Base-by-base conservation (phyloP, 2,888 invertebrate species). In the Phragmatobia fuliginosa region DNA sequence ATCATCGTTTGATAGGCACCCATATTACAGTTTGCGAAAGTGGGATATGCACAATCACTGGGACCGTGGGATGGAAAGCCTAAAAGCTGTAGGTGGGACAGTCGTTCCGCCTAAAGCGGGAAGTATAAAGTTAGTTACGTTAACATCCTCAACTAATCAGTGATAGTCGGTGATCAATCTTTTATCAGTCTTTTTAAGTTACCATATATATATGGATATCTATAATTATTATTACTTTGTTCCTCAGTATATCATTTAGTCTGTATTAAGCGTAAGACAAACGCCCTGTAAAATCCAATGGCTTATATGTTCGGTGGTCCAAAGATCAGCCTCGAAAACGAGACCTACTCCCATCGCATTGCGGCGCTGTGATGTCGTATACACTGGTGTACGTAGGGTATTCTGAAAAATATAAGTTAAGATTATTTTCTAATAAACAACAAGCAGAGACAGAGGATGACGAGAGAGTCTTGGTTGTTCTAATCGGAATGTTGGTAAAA, bases 241-340 rank as follows among this genome's bases (percentile, higher is more conserved):
- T 61, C 33, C 6, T 36, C 21, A n/a, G 14, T 21, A 45, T 45
- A 18, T 18, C 31, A 62, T 56, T 84, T 76, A 97, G 90, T 99
- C 98, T 0, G 97, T 97, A 90, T 99, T 99, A 84, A 99, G 96
- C 69, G 97, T 96, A 66, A 99, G 96, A 87, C 98, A 98, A 75
- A 98, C 98, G 18, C 98, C 98, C 90, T 98, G 98, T 63, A 99
- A 93, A 49, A 98, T 96, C 99, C 99, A 99, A 88, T 98, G 98
- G 86, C 98, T 98, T 76, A 95, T 93, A 88, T 99, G 98, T 85
- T 98, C 97, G 0, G 96, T 91, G 1, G 98, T 98, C 80, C 96
- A 96, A 67, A 99, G 95, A 90, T 99, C 97, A 0, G 98, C 97
- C 90, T 98, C 98, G 90, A 99, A 99, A 45, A 99, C 98, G 18